Percentiles rank a stretch among this genome's conserved stretches.
Evolutionary conservation across 2,113 vertebrate species (phyloP).

Genomic region (Zosterops borbonicus): DNA sequence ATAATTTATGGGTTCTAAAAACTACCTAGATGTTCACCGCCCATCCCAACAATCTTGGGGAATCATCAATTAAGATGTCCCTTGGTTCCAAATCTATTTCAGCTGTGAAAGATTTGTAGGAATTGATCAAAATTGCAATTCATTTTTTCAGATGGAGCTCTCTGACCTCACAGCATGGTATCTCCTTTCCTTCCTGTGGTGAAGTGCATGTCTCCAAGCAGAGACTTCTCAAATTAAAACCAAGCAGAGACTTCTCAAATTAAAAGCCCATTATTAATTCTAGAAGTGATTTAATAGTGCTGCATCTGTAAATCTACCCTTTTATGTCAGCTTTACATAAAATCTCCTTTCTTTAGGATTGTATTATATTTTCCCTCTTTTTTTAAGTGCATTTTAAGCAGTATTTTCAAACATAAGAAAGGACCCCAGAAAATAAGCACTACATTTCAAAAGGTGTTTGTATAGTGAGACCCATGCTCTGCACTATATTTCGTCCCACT

Average conservation of each 20-base stretch:
- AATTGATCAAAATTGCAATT: constrained; percentile 27
- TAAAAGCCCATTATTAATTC: background rate
- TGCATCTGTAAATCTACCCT: background rate
- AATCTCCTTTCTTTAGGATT: background rate
- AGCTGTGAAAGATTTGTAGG: background rate
- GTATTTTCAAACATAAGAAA: background rate
- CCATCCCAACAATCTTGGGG: background rate
- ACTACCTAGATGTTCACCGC: constrained; percentile 31
- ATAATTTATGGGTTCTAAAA: constrained; percentile 65
- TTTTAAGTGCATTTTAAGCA: background rate
- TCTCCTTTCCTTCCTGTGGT: background rate
- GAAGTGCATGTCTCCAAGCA: background rate
- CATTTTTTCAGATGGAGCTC: background rate
- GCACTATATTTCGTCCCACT: background rate
- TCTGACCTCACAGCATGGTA: background rate
- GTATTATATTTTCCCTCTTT: background rate
- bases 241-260: background rate
- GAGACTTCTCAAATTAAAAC: background rate
- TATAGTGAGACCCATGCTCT: background rate
- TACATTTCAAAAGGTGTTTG: background rate
- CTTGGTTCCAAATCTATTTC: background rate
- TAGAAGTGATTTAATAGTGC: background rate
- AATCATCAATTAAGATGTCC: constrained; percentile 35
- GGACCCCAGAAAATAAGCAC: background rate
- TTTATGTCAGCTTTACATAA: background rate